Percentiles rank a stretch among this genome's conserved stretches.
phyloP scores from a whole-genome alignment of 2,888 invertebrate species.

The Yponomeuta plumbellus region DNA sequence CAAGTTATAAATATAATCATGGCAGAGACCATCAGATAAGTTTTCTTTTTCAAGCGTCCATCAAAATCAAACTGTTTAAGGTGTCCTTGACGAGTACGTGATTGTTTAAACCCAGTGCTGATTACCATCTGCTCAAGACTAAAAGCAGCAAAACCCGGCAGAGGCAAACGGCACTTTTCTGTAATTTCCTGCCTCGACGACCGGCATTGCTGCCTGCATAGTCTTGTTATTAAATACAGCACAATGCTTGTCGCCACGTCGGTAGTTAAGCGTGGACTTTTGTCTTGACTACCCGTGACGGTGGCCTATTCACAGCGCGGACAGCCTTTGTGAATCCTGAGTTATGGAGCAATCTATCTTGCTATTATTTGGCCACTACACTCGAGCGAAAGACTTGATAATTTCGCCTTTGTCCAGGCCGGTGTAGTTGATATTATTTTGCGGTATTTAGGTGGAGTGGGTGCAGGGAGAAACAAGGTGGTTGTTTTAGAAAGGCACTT shows the following conservation, averaged over 20 bases:
- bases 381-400: slow-evolving; percentile 14
- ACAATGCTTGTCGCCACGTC: slow-evolving; percentile 5
- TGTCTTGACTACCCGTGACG: slow-evolving; percentile 20
- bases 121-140: not conserved
- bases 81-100: too few species aligned
- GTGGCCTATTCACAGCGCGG: slow-evolving; percentile 22
- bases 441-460: not conserved
- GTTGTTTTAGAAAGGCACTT: not conserved
- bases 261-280: slow-evolving; percentile 20
- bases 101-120: not conserved
- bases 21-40: too few species aligned
- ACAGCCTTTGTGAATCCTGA: slow-evolving; percentile 26
- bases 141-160: not conserved
- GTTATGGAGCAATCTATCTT: slow-evolving; percentile 25
- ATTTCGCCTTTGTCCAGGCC: slow-evolving; percentile 6
- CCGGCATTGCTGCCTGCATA: not conserved
- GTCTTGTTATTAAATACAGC: not conserved
- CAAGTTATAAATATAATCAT: too few species aligned
- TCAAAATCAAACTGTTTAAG: too few species aligned
- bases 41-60: too few species aligned
- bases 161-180: too few species aligned
- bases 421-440: slow-evolving; percentile 3
- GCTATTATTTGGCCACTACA: slow-evolving; percentile 21
- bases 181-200: too few species aligned
- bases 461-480: not conserved